Base-by-base conservation (phyloP, 2,797 vertebrate species). In the Lithobates sylvaticus region DNA sequence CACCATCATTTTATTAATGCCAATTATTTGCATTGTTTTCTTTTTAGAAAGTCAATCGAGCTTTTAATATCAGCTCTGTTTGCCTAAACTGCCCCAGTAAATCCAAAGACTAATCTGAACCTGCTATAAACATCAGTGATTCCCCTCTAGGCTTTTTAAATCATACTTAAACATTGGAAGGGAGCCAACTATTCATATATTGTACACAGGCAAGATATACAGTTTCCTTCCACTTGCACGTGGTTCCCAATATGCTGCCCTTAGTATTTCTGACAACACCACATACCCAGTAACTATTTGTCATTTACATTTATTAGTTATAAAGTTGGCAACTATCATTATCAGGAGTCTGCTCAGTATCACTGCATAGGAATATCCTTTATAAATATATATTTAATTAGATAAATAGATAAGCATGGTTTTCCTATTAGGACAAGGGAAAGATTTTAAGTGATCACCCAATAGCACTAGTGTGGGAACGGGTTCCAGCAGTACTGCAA, bases 151-250 rank as follows among this genome's bases (percentile, higher is more conserved):
- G n/a, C 69, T 64, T 72, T 61, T 81, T 39, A 72, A 81, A 73
- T 50, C 78, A 77, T 77, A 54, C 78, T 71, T 54, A 34, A 81
- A 81, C 10, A 26, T 68, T 81, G 78, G 78, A 71, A 47, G 44
- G 1, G 27, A 58, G 67, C 44, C 68, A 81, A 34, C 29, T 71
- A 81, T 81, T 81, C 68, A 81, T 81, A 71, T 18, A 81, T 34
- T 36, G 12, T 81, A 81, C 44, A 81, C 67, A 71, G 78, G 39
- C 44, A 26, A 73, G 68, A 65, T 68, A 81, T 58, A 81, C 29
- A 23, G 27, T 71, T 71, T 71, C 50, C 69, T 72, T 72, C 23
- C 79, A 26, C 9, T 72, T 81, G n/a, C 44, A 73, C 44, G 10
- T 16, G 27, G 68, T 71, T 58, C 29, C 78, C 12, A 58, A 61